Base-by-base conservation (phyloP, 2,888 invertebrate genomes). In the Tachystola acroxantha region DNA sequence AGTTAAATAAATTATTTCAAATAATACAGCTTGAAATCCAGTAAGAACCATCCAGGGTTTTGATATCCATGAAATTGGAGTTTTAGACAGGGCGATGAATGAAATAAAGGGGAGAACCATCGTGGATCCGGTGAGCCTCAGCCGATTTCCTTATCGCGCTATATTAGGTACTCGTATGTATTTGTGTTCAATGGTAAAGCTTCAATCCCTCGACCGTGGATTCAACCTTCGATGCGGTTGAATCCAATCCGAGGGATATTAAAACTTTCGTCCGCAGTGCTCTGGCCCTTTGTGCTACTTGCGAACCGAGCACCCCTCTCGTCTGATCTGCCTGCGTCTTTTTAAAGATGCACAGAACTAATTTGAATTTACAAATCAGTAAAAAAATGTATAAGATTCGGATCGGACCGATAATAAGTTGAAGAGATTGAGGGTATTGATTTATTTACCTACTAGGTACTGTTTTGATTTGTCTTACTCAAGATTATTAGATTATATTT, bases 221-320 rank as follows among this genome's bases (percentile, higher is more conserved):
- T 66, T 64, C 68, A 62, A 69, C 67, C 65, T 64, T 76, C 34
- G 71, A 10, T 27, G 27, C 56, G 73, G 76, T 72, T 73, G 73
- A 70, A 81, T 80, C 81, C 77, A 79, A 82, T 82, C 79, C 74
- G 68, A 71, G 73, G 76, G 82, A 84, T 85, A 85, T 87, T 85
- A 85, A 84, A 87, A 86, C 74, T 81, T 85, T 81, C 69, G 67
- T 66, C 69, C 66, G 64, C 66, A 56, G 64, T 64, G 57, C 64
- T 59, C 53, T 53, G 52, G 59, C 67, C 72, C 73, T 79, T 80
- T 76, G 68, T 77, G 57, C 57, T 50, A 54, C 57, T 51, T 56
- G 57, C 57, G 62, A 59, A 60, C 58, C 57, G 24, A 24, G n/a
- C 11, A 56, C 57, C 50, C 43, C 45, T 46, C 50, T 43, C 45